Percentiles rank a stretch among this genome's conserved stretches.
phyloP scores from a whole-genome alignment of 2,888 invertebrate genomes.

The Drosophila demipolita region DNA sequence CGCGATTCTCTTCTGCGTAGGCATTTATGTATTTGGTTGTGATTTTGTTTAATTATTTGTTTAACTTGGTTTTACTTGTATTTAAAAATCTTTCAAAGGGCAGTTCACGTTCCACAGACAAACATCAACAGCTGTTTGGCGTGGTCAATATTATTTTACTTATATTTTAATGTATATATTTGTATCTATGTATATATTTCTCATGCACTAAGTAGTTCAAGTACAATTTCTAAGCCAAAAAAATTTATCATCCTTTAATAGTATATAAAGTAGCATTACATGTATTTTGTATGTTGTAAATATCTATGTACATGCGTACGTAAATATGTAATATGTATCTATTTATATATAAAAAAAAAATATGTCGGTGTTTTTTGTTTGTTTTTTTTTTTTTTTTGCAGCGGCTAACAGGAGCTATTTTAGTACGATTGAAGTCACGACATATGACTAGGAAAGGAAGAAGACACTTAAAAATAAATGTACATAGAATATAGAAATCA shows the following conservation, averaged over 20 bases:
- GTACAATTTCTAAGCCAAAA: slow-evolving; percentile 55
- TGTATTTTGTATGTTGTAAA: slow-evolving; percentile 30
- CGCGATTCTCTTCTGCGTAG: slow-evolving; percentile 12
- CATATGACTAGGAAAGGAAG: slow-evolving; percentile 22
- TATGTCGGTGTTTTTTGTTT: slow-evolving; percentile 2
- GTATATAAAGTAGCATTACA: slow-evolving; percentile 13
- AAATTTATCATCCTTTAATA: slow-evolving; percentile 27
- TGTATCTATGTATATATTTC: slow-evolving; percentile 15
- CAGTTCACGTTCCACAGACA: slow-evolving; percentile 75
- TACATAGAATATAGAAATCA: slow-evolving; percentile 7
- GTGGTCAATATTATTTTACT: slow-evolving; percentile 16
- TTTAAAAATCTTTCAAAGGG: slow-evolving; percentile 76
- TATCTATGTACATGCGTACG: slow-evolving; percentile 23
- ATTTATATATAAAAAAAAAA: slow-evolving; percentile 40
- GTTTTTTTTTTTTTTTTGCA: not conserved
- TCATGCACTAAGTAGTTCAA: slow-evolving; percentile 39
- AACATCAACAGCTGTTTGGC: slow-evolving; percentile 52
- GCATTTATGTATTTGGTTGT: slow-evolving; percentile 34
- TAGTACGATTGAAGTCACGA: slow-evolving; percentile 23
- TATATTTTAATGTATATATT: slow-evolving; percentile 5
- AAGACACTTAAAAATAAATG: slow-evolving; percentile 15
- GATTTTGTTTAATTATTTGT: slow-evolving; percentile 8
- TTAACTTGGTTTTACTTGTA: slow-evolving; percentile 22
- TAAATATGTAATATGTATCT: slow-evolving; percentile 15
- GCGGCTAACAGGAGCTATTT: slow-evolving; percentile 22